Percentiles rank a stretch among this genome's conserved stretches.
Evolutionary conservation across 1,140 invertebrate genomes (phyloP).

Genomic region (Phortica variegata): DNA sequence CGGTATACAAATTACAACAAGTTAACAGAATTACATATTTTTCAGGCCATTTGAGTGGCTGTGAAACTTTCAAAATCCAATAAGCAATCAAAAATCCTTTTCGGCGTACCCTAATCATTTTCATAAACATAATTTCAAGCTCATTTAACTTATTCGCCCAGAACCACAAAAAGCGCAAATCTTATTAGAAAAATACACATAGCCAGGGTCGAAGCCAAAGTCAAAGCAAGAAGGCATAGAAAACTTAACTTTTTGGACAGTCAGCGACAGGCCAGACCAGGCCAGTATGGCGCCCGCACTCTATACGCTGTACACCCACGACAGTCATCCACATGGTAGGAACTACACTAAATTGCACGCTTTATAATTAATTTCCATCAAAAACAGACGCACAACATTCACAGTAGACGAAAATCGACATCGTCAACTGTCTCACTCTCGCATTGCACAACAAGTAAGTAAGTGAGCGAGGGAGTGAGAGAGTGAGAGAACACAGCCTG

Average conservation of each 20-base stretch:
- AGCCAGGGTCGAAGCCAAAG: no score
- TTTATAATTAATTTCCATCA: conserved; percentile 58
- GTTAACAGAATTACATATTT: no score
- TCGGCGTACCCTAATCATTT: conserved; percentile 23
- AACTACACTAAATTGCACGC: conserved; percentile 50
- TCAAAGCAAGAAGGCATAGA: background rate
- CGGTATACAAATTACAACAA: no score
- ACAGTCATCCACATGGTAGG: no score
- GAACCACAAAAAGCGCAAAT: background rate
- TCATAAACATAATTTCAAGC: conserved; percentile 26
- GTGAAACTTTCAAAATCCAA: background rate
- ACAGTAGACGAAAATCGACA: conserved; percentile 12
- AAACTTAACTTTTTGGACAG: conserved; percentile 14
- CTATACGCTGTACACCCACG: background rate
- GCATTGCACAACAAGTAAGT: no score
- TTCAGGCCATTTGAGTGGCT: no score
- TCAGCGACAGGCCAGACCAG: conserved; percentile 10
- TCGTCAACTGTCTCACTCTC: no score
- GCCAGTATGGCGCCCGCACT: background rate
- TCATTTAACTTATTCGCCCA: conserved; percentile 30
- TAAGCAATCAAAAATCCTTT: conserved; percentile 15
- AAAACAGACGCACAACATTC: conserved; percentile 46
- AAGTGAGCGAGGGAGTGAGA: no score
- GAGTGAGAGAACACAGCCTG: no score
- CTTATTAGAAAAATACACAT: conserved; percentile 3